Base-by-base conservation (phyloP, 2,797 vertebrate species). In the Schizopygopsis malacanthus region DNA sequence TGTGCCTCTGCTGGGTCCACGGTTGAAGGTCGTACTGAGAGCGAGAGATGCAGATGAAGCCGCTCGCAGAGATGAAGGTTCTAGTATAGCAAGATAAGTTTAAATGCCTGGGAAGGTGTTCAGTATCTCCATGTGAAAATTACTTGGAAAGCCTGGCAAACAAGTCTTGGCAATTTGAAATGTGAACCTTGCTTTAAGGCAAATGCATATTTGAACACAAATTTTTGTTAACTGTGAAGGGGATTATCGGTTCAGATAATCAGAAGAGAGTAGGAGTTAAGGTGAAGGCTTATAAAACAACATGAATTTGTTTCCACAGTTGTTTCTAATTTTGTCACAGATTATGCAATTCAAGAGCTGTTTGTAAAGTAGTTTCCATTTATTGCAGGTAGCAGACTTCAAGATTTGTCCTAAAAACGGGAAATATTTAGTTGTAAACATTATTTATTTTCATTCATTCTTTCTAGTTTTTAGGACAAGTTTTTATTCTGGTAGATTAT, bases 1-100 rank as follows among this genome's bases (percentile, higher is more conserved):
- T 82, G 43, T 41, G 45, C 39, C 69, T 86, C 75, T 81, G 87
- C 82, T 88, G 91, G 90, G 83, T 63, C 56, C 65, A 61, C 2
- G 37, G 81, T 22, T 81, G 78, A 84, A 85, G 72, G 79, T 72
- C 63, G 3, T 18, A 15, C 6, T 54, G 61, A 50, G 84, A 91
- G 72, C n/a, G 69, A 86, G 71, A 47, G 28, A 72, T 83, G 75
- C 78, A 81, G 87, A 86, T 86, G 72, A 37, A 85, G 41, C 61
- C 6, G 63, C 65, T 47, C 63, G 71, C 43, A 59, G 72, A 76
- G 72, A 72, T 28, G 79, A 72, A 89, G 39, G 22, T 28, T 75
- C 28, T 67, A 39, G 43, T 33, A 41, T 25, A 82, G 15, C 20
- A 25, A 16, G 37, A 41, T 0, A 71, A n/a, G 63, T 67, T 45